A percentile compares a stretch with the other conserved stretches of the same genome.
phyloP scores from a whole-genome alignment of 2,797 vertebrate genomes.

The Crypturellus tataupa region DNA sequence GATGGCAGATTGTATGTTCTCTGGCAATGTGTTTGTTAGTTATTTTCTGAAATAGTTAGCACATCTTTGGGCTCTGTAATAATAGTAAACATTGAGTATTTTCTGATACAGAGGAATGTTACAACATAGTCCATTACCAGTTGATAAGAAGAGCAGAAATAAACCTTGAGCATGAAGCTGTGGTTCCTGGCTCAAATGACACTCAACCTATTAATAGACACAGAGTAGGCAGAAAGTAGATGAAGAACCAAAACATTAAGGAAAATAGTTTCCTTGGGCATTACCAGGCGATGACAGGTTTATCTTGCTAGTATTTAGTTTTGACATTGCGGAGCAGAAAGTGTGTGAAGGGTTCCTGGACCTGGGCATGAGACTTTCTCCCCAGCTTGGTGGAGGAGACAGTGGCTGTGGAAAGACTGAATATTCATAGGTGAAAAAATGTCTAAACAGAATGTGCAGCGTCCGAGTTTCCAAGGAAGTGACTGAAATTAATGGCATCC shows the following conservation, averaged over 20 bases:
- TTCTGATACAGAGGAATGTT: conserved; percentile 47
- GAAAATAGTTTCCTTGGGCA: conserved; percentile 67
- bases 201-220: conserved; percentile 59
- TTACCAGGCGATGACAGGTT: conserved; percentile 65
- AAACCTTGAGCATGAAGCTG: conserved; percentile 51
- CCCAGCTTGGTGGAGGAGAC: neutral
- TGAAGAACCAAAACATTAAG: conserved; percentile 59
- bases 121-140: conserved; percentile 41
- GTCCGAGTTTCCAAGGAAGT: conserved; percentile 27
- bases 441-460: neutral
- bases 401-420: neutral
- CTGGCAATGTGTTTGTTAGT: neutral
- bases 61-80: neutral
- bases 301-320: conserved; percentile 67
- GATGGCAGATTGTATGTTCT: neutral
- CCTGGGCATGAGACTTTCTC: neutral
- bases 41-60: neutral
- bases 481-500: conserved; percentile 56
- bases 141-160: conserved; percentile 69
- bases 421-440: neutral
- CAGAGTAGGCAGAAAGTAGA: conserved; percentile 36
- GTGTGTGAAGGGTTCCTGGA: conserved; percentile 39
- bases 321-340: conserved; percentile 49
- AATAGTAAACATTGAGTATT: conserved; percentile 51
- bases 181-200: conserved; percentile 42